phyloP scores from a whole-genome alignment of 2,888 invertebrate species.

The Allophyes oxyacanthae region DNA sequence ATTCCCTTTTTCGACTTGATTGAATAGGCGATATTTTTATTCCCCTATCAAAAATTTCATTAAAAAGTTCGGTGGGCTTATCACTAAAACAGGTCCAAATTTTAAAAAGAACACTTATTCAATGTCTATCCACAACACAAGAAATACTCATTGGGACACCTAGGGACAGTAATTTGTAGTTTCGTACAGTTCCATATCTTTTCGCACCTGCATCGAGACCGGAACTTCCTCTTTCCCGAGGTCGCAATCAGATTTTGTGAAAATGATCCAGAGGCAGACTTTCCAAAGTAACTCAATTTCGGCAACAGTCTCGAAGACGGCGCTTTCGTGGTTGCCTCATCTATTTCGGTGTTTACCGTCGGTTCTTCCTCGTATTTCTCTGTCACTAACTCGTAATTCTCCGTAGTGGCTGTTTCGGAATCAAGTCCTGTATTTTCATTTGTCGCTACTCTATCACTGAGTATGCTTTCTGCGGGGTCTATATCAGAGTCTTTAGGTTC shows the following conservation, averaged over 20 bases:
- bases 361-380: conserved; percentile 57
- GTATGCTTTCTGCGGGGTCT: conserved; percentile 37
- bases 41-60: neutral
- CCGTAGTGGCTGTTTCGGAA: conserved; percentile 57
- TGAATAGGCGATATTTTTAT: too few relatives aligned
- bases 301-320: conserved; percentile 66
- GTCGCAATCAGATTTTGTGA: conserved; percentile 72
- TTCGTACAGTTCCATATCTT: conserved; percentile 86
- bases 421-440: conserved; percentile 44
- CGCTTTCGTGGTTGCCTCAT: conserved; percentile 52
- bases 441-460: conserved; percentile 24
- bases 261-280: conserved; percentile 56
- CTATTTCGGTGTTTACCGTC: conserved; percentile 51
- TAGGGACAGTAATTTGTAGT: conserved; percentile 81
- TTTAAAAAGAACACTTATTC: neutral
- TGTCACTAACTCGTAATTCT: conserved; percentile 56
- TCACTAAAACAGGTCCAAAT: conserved; percentile 22
- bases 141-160: conserved; percentile 85
- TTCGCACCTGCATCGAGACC: conserved; percentile 82
- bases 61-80: conserved; percentile 50
- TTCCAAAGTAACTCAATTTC: conserved; percentile 76
- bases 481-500: conserved; percentile 36
- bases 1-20: too few relatives aligned
- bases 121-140: conserved; percentile 80
- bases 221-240: conserved; percentile 70